Percentiles rank a stretch among this genome's conserved stretches.
Evolutionary conservation across 1,140 invertebrate genomes (phyloP).

Genomic region (Macrobrachium rosenbergii): DNA sequence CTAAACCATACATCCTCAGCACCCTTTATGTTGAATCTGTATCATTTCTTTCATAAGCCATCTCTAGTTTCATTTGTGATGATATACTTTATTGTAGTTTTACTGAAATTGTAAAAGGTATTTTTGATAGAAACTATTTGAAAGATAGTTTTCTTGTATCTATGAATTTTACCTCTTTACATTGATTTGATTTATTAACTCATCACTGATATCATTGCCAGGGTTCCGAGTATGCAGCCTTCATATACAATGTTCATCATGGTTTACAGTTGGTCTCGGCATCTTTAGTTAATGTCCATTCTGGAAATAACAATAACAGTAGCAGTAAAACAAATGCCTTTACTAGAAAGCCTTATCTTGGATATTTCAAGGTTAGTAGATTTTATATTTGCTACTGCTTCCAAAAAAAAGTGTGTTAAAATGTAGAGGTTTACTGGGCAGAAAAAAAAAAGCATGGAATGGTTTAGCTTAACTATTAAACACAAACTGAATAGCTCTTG

Average conservation of each 20-base stretch:
- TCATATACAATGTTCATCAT: constrained; percentile 52
- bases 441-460: too few species aligned
- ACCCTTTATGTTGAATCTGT: too few species aligned
- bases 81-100: too few species aligned
- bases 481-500: too few species aligned
- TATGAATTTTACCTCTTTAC: background rate
- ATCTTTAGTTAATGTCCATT: constrained; percentile 33
- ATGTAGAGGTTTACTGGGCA: background rate
- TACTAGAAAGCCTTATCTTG: constrained; percentile 45
- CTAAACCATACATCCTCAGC: too few species aligned
- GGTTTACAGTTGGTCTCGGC: constrained; percentile 39
- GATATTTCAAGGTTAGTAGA: constrained; percentile 53
- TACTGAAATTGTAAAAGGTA: too few species aligned
- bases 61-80: too few species aligned
- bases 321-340: background rate
- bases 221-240: constrained; percentile 53
- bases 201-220: background rate
- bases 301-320: constrained; percentile 28
- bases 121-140: too few species aligned
- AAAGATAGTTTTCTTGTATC: background rate
- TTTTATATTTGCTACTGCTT: background rate
- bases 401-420: background rate
- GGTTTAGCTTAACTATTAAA: too few species aligned
- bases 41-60: too few species aligned
- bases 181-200: background rate